These are phyloP conservation scores for Drosophila stalkeri DNA, from an alignment of 2,888 invertebrate genomes.

Conservation along the genomic window DNA sequence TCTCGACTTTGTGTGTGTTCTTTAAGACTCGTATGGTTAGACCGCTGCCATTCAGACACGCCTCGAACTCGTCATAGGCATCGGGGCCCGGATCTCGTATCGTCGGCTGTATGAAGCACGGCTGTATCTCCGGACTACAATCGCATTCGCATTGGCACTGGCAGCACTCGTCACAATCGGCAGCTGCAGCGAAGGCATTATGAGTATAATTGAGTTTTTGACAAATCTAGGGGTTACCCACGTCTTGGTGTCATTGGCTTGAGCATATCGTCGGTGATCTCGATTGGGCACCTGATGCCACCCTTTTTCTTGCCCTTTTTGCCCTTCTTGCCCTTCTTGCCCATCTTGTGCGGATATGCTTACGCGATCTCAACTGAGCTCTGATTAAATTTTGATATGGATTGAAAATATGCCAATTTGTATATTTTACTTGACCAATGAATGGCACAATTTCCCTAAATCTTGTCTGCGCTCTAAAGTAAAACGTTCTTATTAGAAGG, in stretches of 20 bases:
- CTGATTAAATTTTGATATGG: constrained; percentile 41
- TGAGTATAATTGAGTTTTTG: neutral
- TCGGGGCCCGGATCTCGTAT: constrained; percentile 80
- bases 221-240: neutral
- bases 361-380: constrained; percentile 32
- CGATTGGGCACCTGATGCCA: constrained; percentile 10
- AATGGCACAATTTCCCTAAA: constrained; percentile 80
- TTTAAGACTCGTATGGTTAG: constrained; percentile 82
- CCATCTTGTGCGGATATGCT: constrained; percentile 35
- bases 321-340: constrained; percentile 48
- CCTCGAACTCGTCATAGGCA: constrained; percentile 84
- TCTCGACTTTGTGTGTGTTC: constrained; percentile 82
- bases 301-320: constrained; percentile 40
- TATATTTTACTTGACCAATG: constrained; percentile 82
- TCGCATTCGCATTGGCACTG: constrained; percentile 55
- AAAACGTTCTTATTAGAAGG: neutral
- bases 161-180: constrained; percentile 46
- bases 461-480: constrained; percentile 79
- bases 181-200: neutral
- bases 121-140: constrained; percentile 62
- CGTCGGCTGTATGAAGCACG: constrained; percentile 72
- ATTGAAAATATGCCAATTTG: constrained; percentile 59
- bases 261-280: constrained; percentile 24
- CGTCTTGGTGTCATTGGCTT: constrained; percentile 21
- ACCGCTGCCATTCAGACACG: constrained; percentile 77